Base-by-base conservation (phyloP, 2,888 invertebrate genomes). In the Petrolisthes cinctipes region DNA sequence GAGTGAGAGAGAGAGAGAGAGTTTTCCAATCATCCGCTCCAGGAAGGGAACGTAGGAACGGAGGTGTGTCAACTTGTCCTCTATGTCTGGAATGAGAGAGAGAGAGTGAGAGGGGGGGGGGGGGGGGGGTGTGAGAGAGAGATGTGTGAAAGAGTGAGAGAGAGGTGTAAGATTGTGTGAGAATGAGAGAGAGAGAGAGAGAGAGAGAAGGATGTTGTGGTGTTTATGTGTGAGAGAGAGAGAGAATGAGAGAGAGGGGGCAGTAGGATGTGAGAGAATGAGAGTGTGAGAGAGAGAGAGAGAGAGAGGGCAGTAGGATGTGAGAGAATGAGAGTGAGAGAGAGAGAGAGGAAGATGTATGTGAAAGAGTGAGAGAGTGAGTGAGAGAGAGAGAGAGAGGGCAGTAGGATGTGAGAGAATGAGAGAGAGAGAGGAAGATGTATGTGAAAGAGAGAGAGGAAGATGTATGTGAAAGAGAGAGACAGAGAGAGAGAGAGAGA, bases 11-110 rank as follows among this genome's bases (percentile, higher is more conserved):
- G n/a, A n/a, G n/a, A n/a, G n/a, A n/a, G n/a, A n/a, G n/a, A n/a
- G n/a, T 56, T 85, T 88, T 2, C 84, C 56, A 61, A 88, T 88
- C 82, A 87, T 84, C n/a, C 84, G 83, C 51, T 87, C 61, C 73
- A 87, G 83, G 57, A 87, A 87, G 4, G 87, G 87, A 9, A 83
- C 75, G 56, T 87, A 87, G 14, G 81, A 61, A 17, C 84, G 83
- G 84, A 87, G 73, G 23, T 84, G 80, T 17, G 79, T 56, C 68
- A 87, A 81, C 53, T 84, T 87, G 11, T 83, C 78, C 76, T 73
- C 68, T 51, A 83, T 73, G 53, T 83, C 83, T 37, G 37, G 37
- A 37, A 37, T 1, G 37, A 37, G 2, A 37, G 37, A 37, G 37
- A 37, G 2, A 37, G 37, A 37, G 37, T 37, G 37, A 37, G 2